These are phyloP conservation scores for Lysandra coridon DNA, from an alignment of 2,888 invertebrate genomes.

Conservation along the genomic window DNA sequence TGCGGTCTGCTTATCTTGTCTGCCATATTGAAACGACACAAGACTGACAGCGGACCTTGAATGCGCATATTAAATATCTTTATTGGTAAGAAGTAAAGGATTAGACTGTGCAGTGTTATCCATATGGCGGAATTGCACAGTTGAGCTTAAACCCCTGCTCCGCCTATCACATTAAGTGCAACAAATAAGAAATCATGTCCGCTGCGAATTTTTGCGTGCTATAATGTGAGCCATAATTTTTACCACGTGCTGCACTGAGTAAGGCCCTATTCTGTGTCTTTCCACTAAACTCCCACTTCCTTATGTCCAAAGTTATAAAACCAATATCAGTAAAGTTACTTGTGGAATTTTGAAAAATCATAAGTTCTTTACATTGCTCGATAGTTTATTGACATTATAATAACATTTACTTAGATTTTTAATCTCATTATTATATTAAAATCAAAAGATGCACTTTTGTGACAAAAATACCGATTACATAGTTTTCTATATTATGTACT, in stretches of 20 bases:
- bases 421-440: not conserved
- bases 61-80: too few species aligned
- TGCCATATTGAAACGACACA: too few species aligned
- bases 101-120: too few species aligned
- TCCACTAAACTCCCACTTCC: not conserved
- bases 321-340: not conserved
- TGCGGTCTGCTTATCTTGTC: too few species aligned
- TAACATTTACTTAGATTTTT: not conserved
- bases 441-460: not conserved
- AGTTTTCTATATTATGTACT: too few species aligned
- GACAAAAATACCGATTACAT: not conserved
- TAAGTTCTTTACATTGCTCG: not conserved
- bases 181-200: not conserved
- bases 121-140: too few species aligned
- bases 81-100: too few species aligned
- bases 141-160: slow-evolving; percentile 31
- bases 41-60: too few species aligned
- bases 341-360: not conserved
- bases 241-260: not conserved
- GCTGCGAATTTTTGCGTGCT: not conserved
- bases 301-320: not conserved
- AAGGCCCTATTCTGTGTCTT: too few species aligned
- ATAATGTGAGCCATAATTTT: not conserved
- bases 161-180: slow-evolving; percentile 18
- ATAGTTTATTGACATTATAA: not conserved